phyloP scores from a whole-genome alignment of 2,113 vertebrate species.

The Nibea coibor region DNA sequence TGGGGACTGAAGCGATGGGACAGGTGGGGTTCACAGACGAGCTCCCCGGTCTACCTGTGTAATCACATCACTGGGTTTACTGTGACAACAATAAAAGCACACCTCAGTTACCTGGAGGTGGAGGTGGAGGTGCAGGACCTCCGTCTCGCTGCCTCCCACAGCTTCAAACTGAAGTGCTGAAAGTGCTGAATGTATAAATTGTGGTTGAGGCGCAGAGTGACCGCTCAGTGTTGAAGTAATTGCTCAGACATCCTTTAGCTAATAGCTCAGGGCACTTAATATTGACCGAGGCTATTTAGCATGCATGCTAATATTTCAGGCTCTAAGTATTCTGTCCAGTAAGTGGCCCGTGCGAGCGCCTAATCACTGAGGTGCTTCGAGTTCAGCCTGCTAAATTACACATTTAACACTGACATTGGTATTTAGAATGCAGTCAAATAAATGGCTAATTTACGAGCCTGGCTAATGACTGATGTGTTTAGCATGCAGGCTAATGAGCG shows the following conservation, averaged over 20 bases:
- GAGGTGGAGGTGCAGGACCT: not conserved
- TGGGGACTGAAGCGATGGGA: no score
- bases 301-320: constrained; percentile 52
- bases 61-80: not conserved
- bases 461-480: constrained; percentile 77
- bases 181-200: not conserved
- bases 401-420: constrained; percentile 65
- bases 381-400: constrained; percentile 63
- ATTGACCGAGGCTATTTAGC: constrained; percentile 55
- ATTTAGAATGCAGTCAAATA: constrained; percentile 71
- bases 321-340: constrained; percentile 53
- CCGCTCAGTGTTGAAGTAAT: constrained; percentile 46
- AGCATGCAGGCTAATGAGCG: constrained; percentile 74
- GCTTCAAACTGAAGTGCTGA: not conserved
- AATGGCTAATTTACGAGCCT: constrained; percentile 75
- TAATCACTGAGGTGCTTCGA: constrained; percentile 65
- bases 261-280: constrained; percentile 52
- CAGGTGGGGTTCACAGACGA: no score
- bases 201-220: constrained; percentile 5
- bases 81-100: not conserved
- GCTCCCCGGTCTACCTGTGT: not conserved
- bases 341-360: constrained; percentile 12
- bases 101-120: not conserved
- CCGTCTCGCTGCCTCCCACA: not conserved
- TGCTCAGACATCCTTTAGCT: constrained; percentile 45